These are phyloP conservation scores for Euwallacea similis DNA, from an alignment of 1,140 invertebrate genomes.

Conservation along the genomic window DNA sequence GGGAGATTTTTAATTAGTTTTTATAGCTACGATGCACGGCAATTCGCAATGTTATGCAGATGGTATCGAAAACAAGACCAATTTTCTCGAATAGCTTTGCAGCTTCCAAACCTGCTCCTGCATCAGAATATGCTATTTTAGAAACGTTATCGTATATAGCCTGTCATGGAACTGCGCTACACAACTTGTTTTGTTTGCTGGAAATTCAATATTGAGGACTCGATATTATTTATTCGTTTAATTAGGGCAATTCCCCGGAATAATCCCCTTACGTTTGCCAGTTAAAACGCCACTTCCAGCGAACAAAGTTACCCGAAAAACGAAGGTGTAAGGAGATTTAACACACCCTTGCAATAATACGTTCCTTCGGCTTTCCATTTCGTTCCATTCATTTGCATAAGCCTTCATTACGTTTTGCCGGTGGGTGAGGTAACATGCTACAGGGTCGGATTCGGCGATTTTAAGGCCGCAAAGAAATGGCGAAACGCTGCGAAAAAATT, in stretches of 20 bases:
- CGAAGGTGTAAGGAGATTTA: slow-evolving; percentile 36
- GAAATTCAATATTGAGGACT: background rate
- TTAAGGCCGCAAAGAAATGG: no score
- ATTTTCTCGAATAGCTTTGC: slow-evolving; percentile 24
- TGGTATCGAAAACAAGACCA: slow-evolving; percentile 18
- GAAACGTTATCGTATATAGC: slow-evolving; percentile 17
- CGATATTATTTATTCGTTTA: no score
- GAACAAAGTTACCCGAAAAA: slow-evolving; percentile 27
- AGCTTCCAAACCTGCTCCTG: slow-evolving; percentile 31
- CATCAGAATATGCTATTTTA: slow-evolving; percentile 32
- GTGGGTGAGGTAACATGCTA: background rate
- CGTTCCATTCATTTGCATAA: slow-evolving; percentile 38
- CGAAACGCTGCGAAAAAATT: no score
- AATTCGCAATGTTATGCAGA: slow-evolving; percentile 21
- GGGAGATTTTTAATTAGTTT: slow-evolving; percentile 1
- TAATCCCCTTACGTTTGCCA: slow-evolving; percentile 9
- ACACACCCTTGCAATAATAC: slow-evolving; percentile 41
- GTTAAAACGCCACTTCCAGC: slow-evolving; percentile 14
- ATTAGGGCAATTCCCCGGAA: no score
- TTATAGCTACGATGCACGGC: background rate
- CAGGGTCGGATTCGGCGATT: slow-evolving; percentile 5
- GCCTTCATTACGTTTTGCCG: slow-evolving; percentile 35
- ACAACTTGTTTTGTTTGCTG: slow-evolving; percentile 11
- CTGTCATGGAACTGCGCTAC: slow-evolving; percentile 21
- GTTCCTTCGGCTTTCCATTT: slow-evolving; percentile 35